Evolutionary conservation across 2,888 invertebrate genomes (phyloP).

Genomic region (Agrochola circellaris): DNA sequence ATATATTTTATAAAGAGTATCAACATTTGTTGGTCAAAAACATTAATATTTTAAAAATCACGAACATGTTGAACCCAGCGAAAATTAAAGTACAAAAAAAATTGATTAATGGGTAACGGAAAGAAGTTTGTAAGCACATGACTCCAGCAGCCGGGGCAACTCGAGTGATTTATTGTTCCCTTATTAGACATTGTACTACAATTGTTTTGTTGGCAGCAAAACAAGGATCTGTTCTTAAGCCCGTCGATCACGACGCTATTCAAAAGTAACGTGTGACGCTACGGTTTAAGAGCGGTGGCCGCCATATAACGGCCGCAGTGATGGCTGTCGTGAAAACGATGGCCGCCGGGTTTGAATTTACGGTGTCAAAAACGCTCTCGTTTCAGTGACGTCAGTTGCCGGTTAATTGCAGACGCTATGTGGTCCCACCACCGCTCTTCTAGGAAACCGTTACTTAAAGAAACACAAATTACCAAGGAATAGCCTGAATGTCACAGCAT

Average conservation of each 20-base stretch:
- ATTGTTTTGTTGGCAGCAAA: constrained; percentile 47
- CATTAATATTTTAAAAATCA: constrained; percentile 34
- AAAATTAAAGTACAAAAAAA: constrained; percentile 49
- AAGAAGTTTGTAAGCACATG: constrained; percentile 59
- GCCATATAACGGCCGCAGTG: too few species aligned
- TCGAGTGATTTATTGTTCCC: constrained; percentile 50
- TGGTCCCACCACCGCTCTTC: too few species aligned
- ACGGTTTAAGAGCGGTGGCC: too few species aligned
- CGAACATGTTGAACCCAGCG: constrained; percentile 26
- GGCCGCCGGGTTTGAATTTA: too few species aligned
- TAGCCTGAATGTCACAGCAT: too few species aligned
- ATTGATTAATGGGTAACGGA: constrained; percentile 55
- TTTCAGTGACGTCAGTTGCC: too few species aligned
- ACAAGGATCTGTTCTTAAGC: constrained; percentile 17
- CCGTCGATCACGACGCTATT: not conserved
- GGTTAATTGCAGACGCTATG: too few species aligned
- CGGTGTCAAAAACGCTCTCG: too few species aligned
- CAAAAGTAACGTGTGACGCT: not conserved
- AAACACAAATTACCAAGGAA: too few species aligned
- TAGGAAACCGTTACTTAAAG: too few species aligned
- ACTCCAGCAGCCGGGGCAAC: constrained; percentile 48
- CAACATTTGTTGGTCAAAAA: not conserved
- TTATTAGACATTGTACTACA: constrained; percentile 58
- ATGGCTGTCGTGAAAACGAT: too few species aligned
- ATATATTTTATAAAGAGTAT: not conserved